These are phyloP conservation scores for Trissolcus basalis DNA, from an alignment of 1,140 invertebrate genomes.

Conservation along the genomic window DNA sequence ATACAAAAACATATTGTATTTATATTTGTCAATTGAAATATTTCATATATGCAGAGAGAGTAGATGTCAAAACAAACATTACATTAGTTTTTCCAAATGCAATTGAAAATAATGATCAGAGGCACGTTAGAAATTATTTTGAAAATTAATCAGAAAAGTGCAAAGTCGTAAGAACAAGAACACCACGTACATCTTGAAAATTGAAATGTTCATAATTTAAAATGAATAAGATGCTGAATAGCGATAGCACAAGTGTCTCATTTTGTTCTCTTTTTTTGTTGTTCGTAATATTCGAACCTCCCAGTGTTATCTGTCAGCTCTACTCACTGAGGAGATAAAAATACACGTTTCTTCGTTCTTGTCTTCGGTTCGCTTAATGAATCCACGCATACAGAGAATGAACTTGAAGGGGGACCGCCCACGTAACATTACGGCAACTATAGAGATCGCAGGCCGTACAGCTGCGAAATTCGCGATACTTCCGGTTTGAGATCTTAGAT, in stretches of 20 bases:
- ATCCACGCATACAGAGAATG: slow-evolving; percentile 43
- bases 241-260: slow-evolving; percentile 57
- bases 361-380: slow-evolving; percentile 61
- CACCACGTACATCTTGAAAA: too few relatives aligned
- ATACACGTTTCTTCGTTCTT: slow-evolving; percentile 68
- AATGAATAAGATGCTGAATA: slow-evolving; percentile 53
- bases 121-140: too few relatives aligned
- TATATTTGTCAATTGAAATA: too few relatives aligned
- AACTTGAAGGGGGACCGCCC: slow-evolving; percentile 62
- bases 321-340: slow-evolving; percentile 66
- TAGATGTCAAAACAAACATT: too few relatives aligned
- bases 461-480: slow-evolving; percentile 52
- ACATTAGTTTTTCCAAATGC: too few relatives aligned
- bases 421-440: slow-evolving; percentile 58
- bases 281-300: slow-evolving; percentile 50
- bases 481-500: slow-evolving; percentile 57
- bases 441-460: slow-evolving; percentile 30
- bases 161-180: too few relatives aligned
- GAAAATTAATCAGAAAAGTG: too few relatives aligned
- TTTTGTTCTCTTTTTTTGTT: slow-evolving; percentile 48
- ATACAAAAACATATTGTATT: too few relatives aligned
- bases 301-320: slow-evolving; percentile 57
- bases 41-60: too few relatives aligned
- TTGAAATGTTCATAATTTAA: slow-evolving; percentile 35
- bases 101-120: too few relatives aligned